These are phyloP conservation scores for Drosophila albomicans DNA, from an alignment of 1,140 invertebrate genomes.

Conservation along the genomic window DNA sequence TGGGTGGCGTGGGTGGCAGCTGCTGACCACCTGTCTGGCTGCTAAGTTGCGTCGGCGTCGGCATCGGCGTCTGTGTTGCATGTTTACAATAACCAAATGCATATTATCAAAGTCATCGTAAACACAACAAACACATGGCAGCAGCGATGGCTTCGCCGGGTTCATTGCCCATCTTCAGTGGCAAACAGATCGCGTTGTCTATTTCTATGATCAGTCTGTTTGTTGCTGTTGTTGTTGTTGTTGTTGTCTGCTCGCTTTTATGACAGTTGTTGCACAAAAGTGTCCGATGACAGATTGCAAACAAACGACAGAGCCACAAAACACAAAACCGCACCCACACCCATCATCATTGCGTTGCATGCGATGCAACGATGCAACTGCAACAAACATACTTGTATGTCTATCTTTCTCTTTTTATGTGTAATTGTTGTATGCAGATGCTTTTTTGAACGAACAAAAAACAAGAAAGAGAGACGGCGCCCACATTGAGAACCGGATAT, in stretches of 20 bases:
- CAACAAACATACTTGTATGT: slow-evolving; percentile 30
- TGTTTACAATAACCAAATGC: slow-evolving; percentile 20
- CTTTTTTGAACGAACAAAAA: background rate
- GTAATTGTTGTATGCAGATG: slow-evolving; percentile 23
- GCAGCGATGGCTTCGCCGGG: background rate
- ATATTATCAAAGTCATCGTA: slow-evolving; percentile 17
- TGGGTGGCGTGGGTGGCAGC: background rate
- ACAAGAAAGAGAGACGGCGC: slow-evolving; percentile 57
- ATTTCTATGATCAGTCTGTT: slow-evolving; percentile 3
- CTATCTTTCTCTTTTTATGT: slow-evolving; percentile 1
- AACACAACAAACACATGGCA: slow-evolving; percentile 32
- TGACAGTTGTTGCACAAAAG: slow-evolving; percentile 50
- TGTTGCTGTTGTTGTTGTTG: slow-evolving; percentile 5
- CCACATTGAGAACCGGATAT: slow-evolving; percentile 80
- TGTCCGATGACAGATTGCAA: slow-evolving; percentile 74
- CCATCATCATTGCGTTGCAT: slow-evolving; percentile 25
- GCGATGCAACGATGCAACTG: slow-evolving; percentile 35
- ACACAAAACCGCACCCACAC: slow-evolving; percentile 33
- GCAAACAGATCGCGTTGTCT: slow-evolving; percentile 12
- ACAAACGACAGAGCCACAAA: slow-evolving; percentile 49
- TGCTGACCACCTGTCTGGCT: slow-evolving; percentile 10
- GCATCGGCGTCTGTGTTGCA: background rate
- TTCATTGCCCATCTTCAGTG: slow-evolving; percentile 24
- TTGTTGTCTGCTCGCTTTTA: slow-evolving; percentile 20
- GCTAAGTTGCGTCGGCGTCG: too few relatives aligned